Evolutionary conservation across 1,140 invertebrate species (phyloP), one percentile per base, ranked within the genome.

Genomic region (Pogonognathellus flavescens): DNA sequence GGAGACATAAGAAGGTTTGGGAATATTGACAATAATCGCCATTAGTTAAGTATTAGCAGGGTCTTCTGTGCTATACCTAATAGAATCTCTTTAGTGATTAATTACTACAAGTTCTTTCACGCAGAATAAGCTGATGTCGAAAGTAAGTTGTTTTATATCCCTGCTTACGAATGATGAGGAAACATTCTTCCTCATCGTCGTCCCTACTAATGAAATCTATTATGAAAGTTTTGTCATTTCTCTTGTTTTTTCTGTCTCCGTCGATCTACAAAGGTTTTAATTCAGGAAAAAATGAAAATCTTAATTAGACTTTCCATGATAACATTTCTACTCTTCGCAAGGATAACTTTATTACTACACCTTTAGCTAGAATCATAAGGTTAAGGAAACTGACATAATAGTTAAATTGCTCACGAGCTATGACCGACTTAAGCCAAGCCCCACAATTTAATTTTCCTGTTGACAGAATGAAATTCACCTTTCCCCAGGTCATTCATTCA

Each of bases 391-490:
- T 41, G 31, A 41, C 31, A 41, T 41, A 41, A 41, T 1, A 6
- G 31, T 41, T 41, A 41, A 41, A 41, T 41, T 6, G 1, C 6
- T 1, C 6, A 41, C 2, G 1, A 41, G 31, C 31, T 41, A 41
- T 41, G 31, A 6, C 31, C 14, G 11, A 66, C 11, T 25, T 66
- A 31, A 55, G 53, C 53, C 16, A 55, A 55, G 53, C 53, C 53
- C 16, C 11, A 55, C 53, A 55, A 14, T n/a, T 62, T 18, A 50
- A 8, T 50, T 50, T 50, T n/a, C 14, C 14, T 76, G 70, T 76
- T 76, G 70, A 76, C 70, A 76, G 41, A 13, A n/a, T 16, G 41
- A 76, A 16, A 49, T 76, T 76, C 62, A 70, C 22, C 62, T 70
- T 31, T 66, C 31, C 11, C 41, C 3, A n/a, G 14, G 70, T 50